A percentile compares a stretch with the other conserved stretches of the same genome.
phyloP scores from a whole-genome alignment of 2,888 invertebrate genomes.

The Ashinkailepas kermadecensis region DNA sequence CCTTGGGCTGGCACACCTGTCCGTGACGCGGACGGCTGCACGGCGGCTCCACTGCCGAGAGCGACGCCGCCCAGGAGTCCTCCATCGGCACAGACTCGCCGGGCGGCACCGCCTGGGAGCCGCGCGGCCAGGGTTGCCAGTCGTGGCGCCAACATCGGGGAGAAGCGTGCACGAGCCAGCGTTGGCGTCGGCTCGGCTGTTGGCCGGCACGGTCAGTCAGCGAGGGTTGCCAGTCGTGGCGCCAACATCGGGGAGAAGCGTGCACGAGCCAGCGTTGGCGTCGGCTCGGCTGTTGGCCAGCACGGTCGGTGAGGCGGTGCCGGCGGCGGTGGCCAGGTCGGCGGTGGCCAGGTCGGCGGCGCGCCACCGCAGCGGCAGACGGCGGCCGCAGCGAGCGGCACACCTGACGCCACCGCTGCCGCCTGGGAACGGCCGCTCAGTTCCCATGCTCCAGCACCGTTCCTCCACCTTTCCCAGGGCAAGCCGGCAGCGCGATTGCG shows the following conservation, averaged over 20 bases:
- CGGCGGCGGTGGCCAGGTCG: neutral
- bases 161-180: no score
- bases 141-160: no score
- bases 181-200: no score
- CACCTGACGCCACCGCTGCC: neutral
- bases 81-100: no score
- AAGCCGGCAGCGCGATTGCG: neutral
- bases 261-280: neutral
- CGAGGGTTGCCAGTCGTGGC: no score
- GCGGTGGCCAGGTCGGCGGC: neutral
- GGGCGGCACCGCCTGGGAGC: no score
- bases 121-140: no score
- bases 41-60: no score
- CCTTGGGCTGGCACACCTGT: neutral
- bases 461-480: neutral
- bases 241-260: neutral
- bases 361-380: neutral
- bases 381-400: neutral
- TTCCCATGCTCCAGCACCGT: conserved; percentile 7
- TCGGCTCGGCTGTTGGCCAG: neutral
- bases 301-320: neutral
- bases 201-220: no score
- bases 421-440: neutral
- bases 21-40: neutral
- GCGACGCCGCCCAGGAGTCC: no score